These are phyloP conservation scores for Amphibalanus amphitrite DNA, from an alignment of 1,140 invertebrate genomes.

Conservation along the genomic window DNA sequence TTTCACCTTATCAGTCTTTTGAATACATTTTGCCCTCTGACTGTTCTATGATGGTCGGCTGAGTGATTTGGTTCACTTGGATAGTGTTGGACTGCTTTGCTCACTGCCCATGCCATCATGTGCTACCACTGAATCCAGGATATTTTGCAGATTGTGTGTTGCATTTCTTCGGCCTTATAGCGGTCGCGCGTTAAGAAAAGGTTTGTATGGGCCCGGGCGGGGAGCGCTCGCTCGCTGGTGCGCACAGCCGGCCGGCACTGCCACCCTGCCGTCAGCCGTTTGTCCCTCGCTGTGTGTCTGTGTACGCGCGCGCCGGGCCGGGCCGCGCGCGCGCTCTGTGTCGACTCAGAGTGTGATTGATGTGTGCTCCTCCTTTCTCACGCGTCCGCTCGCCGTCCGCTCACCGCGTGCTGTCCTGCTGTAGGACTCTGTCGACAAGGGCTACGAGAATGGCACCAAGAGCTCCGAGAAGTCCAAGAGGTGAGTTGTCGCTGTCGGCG, in stretches of 20 bases:
- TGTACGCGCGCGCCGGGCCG: too few species aligned
- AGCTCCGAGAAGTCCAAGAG: background rate
- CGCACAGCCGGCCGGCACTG: too few species aligned
- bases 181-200: background rate
- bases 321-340: too few species aligned
- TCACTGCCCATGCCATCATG: background rate
- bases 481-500: background rate
- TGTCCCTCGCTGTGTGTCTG: too few species aligned
- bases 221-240: background rate
- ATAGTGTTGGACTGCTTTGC: too few species aligned
- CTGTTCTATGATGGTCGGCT: too few species aligned
- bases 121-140: background rate
- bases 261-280: background rate
- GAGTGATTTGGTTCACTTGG: too few species aligned
- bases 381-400: too few species aligned
- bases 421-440: background rate
- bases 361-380: background rate
- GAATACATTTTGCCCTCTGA: too few species aligned
- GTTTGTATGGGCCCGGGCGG: background rate
- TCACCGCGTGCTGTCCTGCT: slow-evolving; percentile 1
- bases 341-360: background rate
- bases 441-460: background rate
- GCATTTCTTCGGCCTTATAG: background rate
- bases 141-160: slow-evolving; percentile 2
- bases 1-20: too few species aligned